Evolutionary conservation across 2,113 vertebrate species (phyloP), one percentile per base, ranked within the genome.

Genomic region (Ibidorhyncha struthersii): DNA sequence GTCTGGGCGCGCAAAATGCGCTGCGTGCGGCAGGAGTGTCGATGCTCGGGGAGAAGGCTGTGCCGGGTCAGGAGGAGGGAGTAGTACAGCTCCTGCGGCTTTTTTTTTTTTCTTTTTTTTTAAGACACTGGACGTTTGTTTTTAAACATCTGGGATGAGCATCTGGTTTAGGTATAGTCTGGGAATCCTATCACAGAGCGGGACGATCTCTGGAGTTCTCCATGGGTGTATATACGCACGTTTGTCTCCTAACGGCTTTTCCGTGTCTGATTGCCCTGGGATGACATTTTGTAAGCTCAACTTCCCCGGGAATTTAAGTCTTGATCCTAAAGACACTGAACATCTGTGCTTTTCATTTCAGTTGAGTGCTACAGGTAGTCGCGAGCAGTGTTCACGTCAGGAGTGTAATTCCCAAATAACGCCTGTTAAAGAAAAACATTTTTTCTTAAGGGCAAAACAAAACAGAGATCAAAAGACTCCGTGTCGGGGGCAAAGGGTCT

Each of bases 351-450:
- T 45, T 45, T 93, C 82, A 4, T 90, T 73, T 41, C 23, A 15
- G 18, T 25, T 16, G 56, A 56, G 34, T 47, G 2, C 50, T 81
- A 4, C 69, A 84, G 77, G 77, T 94, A n/a, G 17, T 43, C 2
- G 0, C 2, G 3, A 22, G 41, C 61, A 34, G 25, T 0, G 1
- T 27, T 86, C 30, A 4, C 2, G 0, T 62, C 20, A 12, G 6
- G 53, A 43, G 41, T 26, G 20, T 49, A 58, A 22, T 30, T 89
- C 72, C 67, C 59, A 59, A 80, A 27, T 36, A 73, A 49, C 3
- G 2, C 47, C 29, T 69, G 8, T 56, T 65, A 45, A 47, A 56
- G 49, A 5, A 32, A 66, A 87, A 45, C 17, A 14, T 6, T 65
- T 72, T 3, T 5, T 11, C 45, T 49, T 49, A 49, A 70, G 30